Evolutionary conservation across 2,888 invertebrate genomes (phyloP).

Genomic region (Toxonevra muliebris): DNA sequence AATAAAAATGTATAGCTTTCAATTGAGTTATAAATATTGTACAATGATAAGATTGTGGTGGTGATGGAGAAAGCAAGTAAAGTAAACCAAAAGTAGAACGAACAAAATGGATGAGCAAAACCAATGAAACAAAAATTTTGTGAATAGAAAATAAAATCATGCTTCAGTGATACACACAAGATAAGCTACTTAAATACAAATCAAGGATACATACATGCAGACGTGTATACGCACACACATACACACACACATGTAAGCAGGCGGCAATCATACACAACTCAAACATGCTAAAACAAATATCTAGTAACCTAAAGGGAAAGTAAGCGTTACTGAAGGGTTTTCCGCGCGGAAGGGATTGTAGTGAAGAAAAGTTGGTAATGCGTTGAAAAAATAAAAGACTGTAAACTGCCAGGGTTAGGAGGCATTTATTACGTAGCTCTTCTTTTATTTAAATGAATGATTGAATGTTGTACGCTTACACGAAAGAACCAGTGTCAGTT

Average conservation of each 20-base stretch:
- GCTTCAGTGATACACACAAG: not conserved
- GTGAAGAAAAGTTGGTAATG: no score
- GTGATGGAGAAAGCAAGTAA: slow-evolving; percentile 26
- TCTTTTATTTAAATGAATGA: no score
- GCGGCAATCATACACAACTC: slow-evolving; percentile 2
- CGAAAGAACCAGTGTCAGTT: no score
- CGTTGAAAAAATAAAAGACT: no score
- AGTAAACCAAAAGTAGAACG: not conserved
- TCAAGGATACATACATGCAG: slow-evolving; percentile 19
- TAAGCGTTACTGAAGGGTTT: no score
- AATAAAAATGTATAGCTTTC: slow-evolving; percentile 1
- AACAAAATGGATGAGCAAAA: not conserved
- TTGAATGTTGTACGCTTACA: no score
- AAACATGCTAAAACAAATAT: not conserved
- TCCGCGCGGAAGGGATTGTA: no score
- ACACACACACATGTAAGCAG: not conserved
- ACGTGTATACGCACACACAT: slow-evolving; percentile 36
- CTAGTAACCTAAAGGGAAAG: no score
- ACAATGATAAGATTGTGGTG: slow-evolving; percentile 34
- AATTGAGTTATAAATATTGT: slow-evolving; percentile 25
- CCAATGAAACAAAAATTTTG: no score
- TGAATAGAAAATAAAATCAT: no score
- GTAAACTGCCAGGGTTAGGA: no score
- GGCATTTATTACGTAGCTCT: no score
- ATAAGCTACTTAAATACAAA: slow-evolving; percentile 27